Evolutionary conservation across 2,888 invertebrate genomes (phyloP), one percentile per base, ranked within the genome.

Genomic region (Sympetrum striolatum): DNA sequence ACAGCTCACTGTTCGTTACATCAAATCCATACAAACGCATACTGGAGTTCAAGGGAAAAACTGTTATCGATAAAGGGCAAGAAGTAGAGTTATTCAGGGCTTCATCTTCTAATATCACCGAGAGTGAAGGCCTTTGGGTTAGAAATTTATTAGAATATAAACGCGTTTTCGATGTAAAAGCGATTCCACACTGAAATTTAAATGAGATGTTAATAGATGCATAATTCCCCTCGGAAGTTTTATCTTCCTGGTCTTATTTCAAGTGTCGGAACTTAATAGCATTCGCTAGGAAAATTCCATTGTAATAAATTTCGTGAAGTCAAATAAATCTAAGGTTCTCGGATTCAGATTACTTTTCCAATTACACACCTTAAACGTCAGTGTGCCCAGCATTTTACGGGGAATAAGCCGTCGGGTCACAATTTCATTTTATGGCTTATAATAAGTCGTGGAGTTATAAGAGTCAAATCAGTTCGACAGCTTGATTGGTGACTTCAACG

Each of bases 401-500:
- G 15, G 73, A 73, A 31, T 73, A 15, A 37, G 37, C 35, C 35
- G 15, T 4, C 44, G 2, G n/a, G 2, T 22, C 35, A 37, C 44
- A n/a, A 35, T 80, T 22, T 22, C 31, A 14, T n/a, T 86, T 86
- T 86, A 86, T 86, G 86, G n/a, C 86, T 86, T 58, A 58, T 64
- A 64, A 86, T 86, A 86, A 60, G 25, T 86, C 86, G 15, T n/a
- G 12, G 60, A 86, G 86, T 86, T 86, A 22, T 60, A 86, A 35
- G 86, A 86, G 60, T 86, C 35, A 86, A 86, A 60, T 60, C 53
- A 35, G 60, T 64, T 86, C 37, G 60, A 86, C 60, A 86, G 37
- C 31, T 64, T 86, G 86, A 86, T 86, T 86, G 86, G 60, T 64
- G 86, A 86, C 86, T 86, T 86, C 86, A 86, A 86, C 60, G 86